A percentile compares a stretch with the other conserved stretches of the same genome.
phyloP scores from a whole-genome alignment of 2,113 vertebrate species.

The Micronisus gabar region DNA sequence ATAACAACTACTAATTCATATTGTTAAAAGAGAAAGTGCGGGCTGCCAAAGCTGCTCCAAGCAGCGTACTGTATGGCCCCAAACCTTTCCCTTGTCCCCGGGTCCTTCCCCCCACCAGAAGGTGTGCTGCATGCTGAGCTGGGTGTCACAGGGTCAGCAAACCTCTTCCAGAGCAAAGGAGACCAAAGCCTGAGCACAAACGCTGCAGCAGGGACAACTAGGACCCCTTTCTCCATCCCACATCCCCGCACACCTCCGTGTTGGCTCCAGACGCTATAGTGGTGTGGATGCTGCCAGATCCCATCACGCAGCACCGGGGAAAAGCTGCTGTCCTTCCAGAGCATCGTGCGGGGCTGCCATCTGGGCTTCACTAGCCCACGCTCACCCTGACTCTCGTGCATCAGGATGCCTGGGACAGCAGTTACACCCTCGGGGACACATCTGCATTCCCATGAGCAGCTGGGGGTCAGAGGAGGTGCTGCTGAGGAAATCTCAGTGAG shows the following conservation, averaged over 20 bases:
- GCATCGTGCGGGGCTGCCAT: neutral
- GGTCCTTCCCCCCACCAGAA: neutral
- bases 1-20: constrained; percentile 57
- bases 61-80: neutral
- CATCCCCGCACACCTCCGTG: fast-evolving
- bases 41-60: constrained; percentile 6
- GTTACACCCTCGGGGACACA: neutral
- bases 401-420: too few relatives aligned
- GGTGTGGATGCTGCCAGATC: neutral
- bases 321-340: neutral
- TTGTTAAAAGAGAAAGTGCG: constrained; percentile 41
- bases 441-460: neutral
- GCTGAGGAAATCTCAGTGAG: neutral
- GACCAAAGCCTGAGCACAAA: neutral
- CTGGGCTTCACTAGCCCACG: neutral
- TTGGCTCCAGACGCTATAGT: fast-evolving
- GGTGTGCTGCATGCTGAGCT: neutral
- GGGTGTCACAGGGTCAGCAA: neutral
- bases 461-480: neutral
- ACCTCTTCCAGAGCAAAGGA: neutral
- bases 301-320: neutral
- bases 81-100: neutral
- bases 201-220: neutral
- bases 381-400: fast-evolving
- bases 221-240: neutral